Evolutionary conservation across 2,888 invertebrate genomes (phyloP), one percentile per base, ranked within the genome.

Genomic region (Watsonalla binaria): DNA sequence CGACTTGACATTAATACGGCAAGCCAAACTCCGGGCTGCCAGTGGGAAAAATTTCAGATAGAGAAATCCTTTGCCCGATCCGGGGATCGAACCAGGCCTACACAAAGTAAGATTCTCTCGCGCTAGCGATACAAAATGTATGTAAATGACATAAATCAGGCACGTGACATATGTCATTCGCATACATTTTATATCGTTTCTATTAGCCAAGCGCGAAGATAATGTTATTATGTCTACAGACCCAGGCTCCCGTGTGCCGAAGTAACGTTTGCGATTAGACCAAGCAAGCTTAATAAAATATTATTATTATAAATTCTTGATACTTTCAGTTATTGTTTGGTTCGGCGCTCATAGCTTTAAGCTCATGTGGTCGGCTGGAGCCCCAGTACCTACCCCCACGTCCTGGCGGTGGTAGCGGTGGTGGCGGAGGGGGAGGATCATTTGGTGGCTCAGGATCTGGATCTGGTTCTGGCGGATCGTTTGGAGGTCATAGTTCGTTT

Each of bases 301-400:
- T 15, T 37, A 42, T 47, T 34, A 24, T 42, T 51, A 42, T 15
- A 45, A 34, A 37, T 45, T 11, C 6, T 24, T 50, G 15, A 52
- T 57, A 0, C 51, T 66, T 70, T 46, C 64, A 80, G 80, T 60
- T 76, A 45, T 53, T 76, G 35, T 59, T 82, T 24, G 65, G 80
- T 45, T 71, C 81, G 65, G 80, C 78, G 52, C 62, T 86, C 42
- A 65, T 87, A 60, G 82, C 84, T 37, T 66, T 79, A n/a, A 78
- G 68, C 0, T 80, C 79, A 35, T 84, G 87, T 58, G 90, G 86
- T 6, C 76, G 82, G 0, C 63, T 83, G 51, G 82, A 83, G 60
- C 82, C 79, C 5, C 81, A 82, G 52, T 83, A 82, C 57, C 65
- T 82, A 1, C 82, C 82, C 8, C 82, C 82, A 2, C 67, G 76